Percentiles rank a stretch among this genome's conserved stretches.
Evolutionary conservation across 92 coral and sea anemone genomes (phyloP).

Genomic region (Porites lobata): DNA sequence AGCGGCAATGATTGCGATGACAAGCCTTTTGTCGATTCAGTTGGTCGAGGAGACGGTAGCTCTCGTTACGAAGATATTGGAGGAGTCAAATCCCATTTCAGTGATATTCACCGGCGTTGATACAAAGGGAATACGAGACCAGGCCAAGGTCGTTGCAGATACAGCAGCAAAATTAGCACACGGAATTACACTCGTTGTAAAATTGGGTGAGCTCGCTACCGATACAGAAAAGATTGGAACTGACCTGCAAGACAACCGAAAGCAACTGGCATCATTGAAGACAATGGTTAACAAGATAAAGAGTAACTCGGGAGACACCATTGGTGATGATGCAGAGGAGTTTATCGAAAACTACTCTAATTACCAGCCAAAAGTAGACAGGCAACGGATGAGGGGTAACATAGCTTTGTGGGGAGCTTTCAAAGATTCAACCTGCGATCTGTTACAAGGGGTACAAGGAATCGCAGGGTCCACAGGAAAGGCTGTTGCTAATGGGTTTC

Average conservation of each 20-base stretch:
- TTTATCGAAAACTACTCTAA: conserved; percentile 61
- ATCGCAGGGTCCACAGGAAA: conserved; percentile 24
- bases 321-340: conserved; percentile 49
- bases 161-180: conserved; percentile 41
- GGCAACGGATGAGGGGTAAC: conserved; percentile 53
- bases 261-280: conserved; percentile 38
- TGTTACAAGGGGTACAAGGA: conserved; percentile 55
- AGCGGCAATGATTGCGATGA: not conserved
- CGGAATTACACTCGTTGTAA: conserved; percentile 21
- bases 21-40: conserved; percentile 1
- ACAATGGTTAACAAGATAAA: conserved; percentile 32
- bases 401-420: conserved; percentile 69
- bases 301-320: conserved; percentile 17
- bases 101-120: conserved; percentile 61
- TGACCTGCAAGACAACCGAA: conserved; percentile 38
- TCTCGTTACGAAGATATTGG: conserved; percentile 27
- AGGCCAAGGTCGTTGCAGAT: conserved; percentile 45
- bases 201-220: conserved; percentile 10
- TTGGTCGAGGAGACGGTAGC: conserved; percentile 42
- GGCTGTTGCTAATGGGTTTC: conserved; percentile 28
- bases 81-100: conserved; percentile 59
- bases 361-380: conserved; percentile 60
- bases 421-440: conserved; percentile 54
- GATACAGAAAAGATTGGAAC: conserved; percentile 28
- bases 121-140: conserved; percentile 32